Evolutionary conservation across 2,797 vertebrate species (phyloP).

Genomic region (Fundulus diaphanus): DNA sequence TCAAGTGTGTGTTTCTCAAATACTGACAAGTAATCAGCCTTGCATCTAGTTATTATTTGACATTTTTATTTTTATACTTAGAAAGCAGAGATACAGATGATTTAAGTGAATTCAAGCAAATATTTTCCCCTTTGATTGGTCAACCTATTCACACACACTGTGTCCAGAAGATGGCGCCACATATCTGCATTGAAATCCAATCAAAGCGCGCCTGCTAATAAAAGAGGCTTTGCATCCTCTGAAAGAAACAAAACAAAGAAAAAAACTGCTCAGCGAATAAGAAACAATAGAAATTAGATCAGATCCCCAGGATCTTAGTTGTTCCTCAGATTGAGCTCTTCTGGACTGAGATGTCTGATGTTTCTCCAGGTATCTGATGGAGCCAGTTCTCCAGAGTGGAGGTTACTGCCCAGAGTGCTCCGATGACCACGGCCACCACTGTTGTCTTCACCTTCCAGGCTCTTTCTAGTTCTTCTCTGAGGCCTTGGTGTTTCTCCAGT

Average conservation of each 20-base stretch:
- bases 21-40: not conserved
- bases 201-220: not conserved
- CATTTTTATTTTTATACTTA: not conserved
- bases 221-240: slow-evolving; percentile 1
- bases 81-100: not conserved
- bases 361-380: no score
- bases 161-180: slow-evolving; percentile 55
- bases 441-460: no score
- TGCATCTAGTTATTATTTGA: not conserved
- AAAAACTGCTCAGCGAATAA: not conserved
- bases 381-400: no score
- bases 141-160: not conserved
- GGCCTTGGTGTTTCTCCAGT: no score
- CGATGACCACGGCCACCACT: no score
- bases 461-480: no score
- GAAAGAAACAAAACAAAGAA: not conserved
- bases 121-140: not conserved
- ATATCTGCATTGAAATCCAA: not conserved
- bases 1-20: not conserved
- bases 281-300: no score
- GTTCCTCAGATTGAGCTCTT: no score
- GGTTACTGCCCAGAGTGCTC: no score
- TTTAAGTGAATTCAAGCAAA: not conserved
- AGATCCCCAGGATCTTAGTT: no score
- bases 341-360: no score